phyloP scores from a whole-genome alignment of 2,888 invertebrate species.

The Ophraella communa region DNA sequence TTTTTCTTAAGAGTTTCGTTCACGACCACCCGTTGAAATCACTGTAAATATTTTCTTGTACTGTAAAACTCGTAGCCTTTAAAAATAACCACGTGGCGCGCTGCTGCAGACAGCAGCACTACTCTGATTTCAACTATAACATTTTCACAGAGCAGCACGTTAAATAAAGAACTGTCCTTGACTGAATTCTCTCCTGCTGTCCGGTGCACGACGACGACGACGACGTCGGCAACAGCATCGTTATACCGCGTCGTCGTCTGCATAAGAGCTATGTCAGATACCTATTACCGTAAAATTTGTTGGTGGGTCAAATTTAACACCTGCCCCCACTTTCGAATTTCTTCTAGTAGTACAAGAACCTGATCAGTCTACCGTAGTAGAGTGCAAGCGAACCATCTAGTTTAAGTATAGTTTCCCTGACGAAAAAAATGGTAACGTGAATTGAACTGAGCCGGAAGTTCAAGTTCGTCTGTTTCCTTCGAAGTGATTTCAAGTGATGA shows the following conservation, averaged over 20 bases:
- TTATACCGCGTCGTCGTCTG: too few species aligned
- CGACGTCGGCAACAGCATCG: too few species aligned
- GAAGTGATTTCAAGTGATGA: slow-evolving; percentile 2
- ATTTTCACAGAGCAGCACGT: slow-evolving; percentile 1
- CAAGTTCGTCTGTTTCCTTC: not conserved
- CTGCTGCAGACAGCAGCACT: not conserved
- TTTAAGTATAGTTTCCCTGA: slow-evolving; percentile 3
- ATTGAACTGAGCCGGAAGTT: not conserved
- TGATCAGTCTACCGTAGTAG: slow-evolving; percentile 3
- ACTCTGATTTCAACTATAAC: slow-evolving; percentile 4
- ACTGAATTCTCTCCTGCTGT: not conserved
- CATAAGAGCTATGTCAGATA: slow-evolving; percentile 1
- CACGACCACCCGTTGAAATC: not conserved
- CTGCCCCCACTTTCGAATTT: slow-evolving; percentile 5
- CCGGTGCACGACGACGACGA: not conserved
- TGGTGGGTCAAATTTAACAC: slow-evolving; percentile 6
- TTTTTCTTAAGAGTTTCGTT: not conserved
- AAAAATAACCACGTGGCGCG: not conserved
- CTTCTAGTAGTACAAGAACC: slow-evolving; percentile 6
- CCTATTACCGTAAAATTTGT: slow-evolving; percentile 4
- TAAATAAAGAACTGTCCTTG: slow-evolving; percentile 1
- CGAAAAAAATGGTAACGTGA: slow-evolving; percentile 6
- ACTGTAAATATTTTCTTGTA: too few species aligned
- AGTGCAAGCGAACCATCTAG: slow-evolving; percentile 4
- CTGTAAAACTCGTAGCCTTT: not conserved